A percentile compares a stretch with the other conserved stretches of the same genome.
Conservation (phyloP, 2,113 vertebrate genomes). For the Sinocyclocheilus maitianheensis region DNA sequence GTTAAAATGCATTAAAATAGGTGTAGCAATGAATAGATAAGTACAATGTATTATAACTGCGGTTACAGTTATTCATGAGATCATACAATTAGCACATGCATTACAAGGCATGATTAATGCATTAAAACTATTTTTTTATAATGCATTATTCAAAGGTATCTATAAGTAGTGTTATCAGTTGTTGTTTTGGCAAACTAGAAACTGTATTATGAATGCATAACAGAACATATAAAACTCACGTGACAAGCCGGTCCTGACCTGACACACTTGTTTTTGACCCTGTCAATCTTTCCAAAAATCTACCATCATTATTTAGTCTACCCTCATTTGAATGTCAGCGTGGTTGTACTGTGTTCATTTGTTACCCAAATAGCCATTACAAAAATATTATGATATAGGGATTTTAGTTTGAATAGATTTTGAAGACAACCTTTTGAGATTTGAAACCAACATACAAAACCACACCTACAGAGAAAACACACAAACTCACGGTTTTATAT, state of each 20-base stretch:
- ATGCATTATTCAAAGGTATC: too few species aligned
- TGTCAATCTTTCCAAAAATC: not conserved
- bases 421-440: not conserved
- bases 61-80: too few species aligned
- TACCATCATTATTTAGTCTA: not conserved
- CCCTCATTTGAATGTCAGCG: not conserved
- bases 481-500: not conserved
- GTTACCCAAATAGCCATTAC: not conserved
- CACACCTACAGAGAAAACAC: not conserved
- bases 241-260: not conserved
- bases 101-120: too few species aligned
- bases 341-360: not conserved
- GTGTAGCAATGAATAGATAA: too few species aligned
- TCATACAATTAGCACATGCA: too few species aligned
- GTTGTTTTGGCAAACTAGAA: not conserved
- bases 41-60: too few species aligned
- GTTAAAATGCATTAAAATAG: too few species aligned
- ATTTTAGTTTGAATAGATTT: not conserved
- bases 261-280: not conserved
- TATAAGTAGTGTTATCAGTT: too few species aligned
- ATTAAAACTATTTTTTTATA: too few species aligned
- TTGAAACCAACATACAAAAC: not conserved
- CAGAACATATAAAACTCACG: not conserved
- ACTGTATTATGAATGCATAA: not conserved
- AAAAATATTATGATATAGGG: not conserved